Evolutionary conservation across 64 coral and sea anemone species (phyloP).

Genomic region (Stylophora pistillata): DNA sequence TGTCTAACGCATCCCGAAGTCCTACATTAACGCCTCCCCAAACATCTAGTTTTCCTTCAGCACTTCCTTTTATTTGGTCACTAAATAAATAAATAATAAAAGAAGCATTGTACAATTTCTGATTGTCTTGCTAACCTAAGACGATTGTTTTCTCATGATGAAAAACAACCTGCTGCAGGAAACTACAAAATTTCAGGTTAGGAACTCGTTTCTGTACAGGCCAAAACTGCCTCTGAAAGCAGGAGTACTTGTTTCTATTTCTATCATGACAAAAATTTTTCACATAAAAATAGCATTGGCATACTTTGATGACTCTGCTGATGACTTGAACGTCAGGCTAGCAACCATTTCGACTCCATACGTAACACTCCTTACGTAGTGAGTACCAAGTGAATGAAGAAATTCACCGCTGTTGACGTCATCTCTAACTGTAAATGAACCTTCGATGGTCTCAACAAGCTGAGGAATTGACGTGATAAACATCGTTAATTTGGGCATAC

Average conservation of each 20-base stretch:
- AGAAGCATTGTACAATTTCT: too few relatives aligned
- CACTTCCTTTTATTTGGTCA: conserved; percentile 1
- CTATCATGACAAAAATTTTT: background rate
- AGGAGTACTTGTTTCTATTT: background rate
- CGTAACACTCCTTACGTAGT: conserved; percentile 4
- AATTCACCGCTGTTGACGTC: background rate
- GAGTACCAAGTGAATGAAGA: background rate
- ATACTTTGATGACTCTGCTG: background rate
- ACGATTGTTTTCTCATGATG: too few relatives aligned
- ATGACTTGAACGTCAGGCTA: background rate
- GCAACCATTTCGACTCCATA: conserved; percentile 22
- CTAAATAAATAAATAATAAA: background rate
- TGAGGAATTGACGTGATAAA: background rate
- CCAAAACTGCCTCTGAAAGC: too few relatives aligned
- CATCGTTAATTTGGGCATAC: background rate
- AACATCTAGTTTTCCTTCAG: conserved; percentile 11
- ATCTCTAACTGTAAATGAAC: background rate
- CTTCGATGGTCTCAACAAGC: background rate
- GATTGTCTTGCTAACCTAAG: too few relatives aligned
- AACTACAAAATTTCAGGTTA: too few relatives aligned
- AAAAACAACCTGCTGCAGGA: too few relatives aligned
- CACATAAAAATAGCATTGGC: background rate
- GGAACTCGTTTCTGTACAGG: too few relatives aligned
- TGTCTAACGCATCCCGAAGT: conserved; percentile 18
- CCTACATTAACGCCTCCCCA: background rate